A percentile compares a stretch with the other conserved stretches of the same genome.
phyloP scores from a whole-genome alignment of 2,113 vertebrate species.

The Piaya cayana region DNA sequence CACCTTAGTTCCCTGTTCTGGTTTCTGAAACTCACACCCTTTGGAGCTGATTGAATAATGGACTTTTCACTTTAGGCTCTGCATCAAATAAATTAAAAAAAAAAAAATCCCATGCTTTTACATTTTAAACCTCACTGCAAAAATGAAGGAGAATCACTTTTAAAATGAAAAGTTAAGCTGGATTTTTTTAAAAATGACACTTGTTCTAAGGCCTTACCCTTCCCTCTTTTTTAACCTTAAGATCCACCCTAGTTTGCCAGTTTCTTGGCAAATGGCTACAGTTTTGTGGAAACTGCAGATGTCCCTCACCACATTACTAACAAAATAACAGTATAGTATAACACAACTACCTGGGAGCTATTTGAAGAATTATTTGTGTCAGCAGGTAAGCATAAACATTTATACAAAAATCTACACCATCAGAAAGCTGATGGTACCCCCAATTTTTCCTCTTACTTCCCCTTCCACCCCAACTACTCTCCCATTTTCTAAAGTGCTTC shows the following conservation, averaged over 20 bases:
- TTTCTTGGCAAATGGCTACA: not conserved
- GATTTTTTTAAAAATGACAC: not conserved
- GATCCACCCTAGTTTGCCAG: not conserved
- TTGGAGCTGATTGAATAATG: slow-evolving; percentile 42
- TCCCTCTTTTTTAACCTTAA: not conserved
- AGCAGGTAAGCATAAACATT: not conserved
- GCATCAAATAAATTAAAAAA: not conserved
- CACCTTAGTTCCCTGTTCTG: slow-evolving; percentile 31
- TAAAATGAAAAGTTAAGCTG: not conserved
- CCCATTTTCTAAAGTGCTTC: not conserved
- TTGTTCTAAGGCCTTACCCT: not conserved
- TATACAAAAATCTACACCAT: not conserved
- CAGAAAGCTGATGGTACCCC: not conserved
- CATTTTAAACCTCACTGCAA: not conserved
- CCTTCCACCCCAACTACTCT: not conserved
- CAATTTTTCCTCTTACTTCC: not conserved
- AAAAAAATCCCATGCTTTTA: not conserved
- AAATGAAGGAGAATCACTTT: not conserved
- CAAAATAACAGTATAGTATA: not conserved
- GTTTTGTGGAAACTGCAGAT: not conserved
- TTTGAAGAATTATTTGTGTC: not conserved
- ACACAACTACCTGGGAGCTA: not conserved
- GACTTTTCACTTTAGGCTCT: slow-evolving; percentile 8
- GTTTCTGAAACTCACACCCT: slow-evolving; percentile 62
- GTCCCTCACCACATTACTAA: not conserved